These are phyloP conservation scores for Siniperca knerii DNA, from an alignment of 2,113 vertebrate species.

Conservation along the genomic window DNA sequence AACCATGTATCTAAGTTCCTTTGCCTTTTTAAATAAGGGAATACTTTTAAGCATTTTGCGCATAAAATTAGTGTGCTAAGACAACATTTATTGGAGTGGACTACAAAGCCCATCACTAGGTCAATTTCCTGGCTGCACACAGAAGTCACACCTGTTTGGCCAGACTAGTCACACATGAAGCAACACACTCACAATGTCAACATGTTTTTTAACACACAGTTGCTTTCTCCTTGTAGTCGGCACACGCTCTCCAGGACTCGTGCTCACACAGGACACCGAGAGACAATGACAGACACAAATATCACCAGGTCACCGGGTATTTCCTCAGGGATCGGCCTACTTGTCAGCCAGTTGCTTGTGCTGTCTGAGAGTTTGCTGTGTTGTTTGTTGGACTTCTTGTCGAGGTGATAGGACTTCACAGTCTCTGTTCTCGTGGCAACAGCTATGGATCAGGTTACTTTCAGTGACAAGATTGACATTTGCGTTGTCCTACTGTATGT, in stretches of 20 bases:
- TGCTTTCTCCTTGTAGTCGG: constrained; percentile 7
- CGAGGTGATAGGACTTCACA: constrained; percentile 19
- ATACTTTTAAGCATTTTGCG: not conserved
- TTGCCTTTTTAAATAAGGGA: not conserved
- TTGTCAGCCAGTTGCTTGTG: constrained; percentile 50
- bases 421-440: constrained; percentile 31
- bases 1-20: not conserved
- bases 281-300: constrained; percentile 45
- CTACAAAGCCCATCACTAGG: not conserved
- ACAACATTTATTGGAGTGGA: not conserved
- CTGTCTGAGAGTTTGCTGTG: constrained; percentile 34
- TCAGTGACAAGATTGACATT: constrained; percentile 28
- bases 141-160: constrained; percentile 30
- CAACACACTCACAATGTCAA: constrained; percentile 1
- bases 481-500: constrained; percentile 18
- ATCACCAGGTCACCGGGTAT: constrained; percentile 15
- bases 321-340: constrained; percentile 42
- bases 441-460: constrained; percentile 26
- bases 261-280: not conserved
- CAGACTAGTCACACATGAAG: constrained; percentile 9
- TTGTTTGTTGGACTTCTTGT: constrained; percentile 37
- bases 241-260: constrained; percentile 20
- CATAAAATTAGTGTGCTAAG: not conserved
- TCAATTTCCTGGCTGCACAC: not conserved
- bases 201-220: not conserved